Evolutionary conservation across 1,140 invertebrate species (phyloP).

Genomic region (Apis dorsata): DNA sequence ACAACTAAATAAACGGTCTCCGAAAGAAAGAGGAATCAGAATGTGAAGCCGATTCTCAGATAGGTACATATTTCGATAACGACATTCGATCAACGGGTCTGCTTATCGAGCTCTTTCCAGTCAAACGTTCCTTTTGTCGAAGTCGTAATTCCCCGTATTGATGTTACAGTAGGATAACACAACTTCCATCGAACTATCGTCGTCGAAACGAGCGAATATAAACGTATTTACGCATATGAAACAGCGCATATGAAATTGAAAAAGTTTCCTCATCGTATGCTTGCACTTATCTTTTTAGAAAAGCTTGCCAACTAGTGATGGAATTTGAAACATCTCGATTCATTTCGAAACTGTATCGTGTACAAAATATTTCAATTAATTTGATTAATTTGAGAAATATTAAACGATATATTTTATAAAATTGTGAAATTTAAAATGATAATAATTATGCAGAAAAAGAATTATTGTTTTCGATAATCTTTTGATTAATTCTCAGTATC

Average conservation of each 20-base stretch:
- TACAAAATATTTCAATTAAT: too few species aligned
- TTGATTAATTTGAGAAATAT: too few species aligned
- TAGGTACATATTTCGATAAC: background rate
- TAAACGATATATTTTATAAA: too few species aligned
- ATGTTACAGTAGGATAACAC: background rate
- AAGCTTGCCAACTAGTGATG: background rate
- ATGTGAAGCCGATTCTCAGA: background rate
- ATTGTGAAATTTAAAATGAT: too few species aligned
- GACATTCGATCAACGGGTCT: background rate
- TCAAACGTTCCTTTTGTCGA: constrained; percentile 7
- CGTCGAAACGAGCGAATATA: background rate
- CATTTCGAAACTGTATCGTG: too few species aligned
- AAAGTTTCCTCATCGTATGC: background rate
- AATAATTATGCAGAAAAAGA: too few species aligned
- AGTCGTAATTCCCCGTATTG: background rate
- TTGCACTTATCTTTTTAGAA: too few species aligned
- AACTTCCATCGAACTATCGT: background rate
- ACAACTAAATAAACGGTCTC: background rate
- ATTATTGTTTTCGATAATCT: too few species aligned
- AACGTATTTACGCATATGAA: background rate
- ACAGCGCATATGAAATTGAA: background rate
- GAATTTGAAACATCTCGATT: too few species aligned
- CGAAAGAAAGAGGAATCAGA: background rate
- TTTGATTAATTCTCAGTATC: too few species aligned
- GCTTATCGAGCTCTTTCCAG: background rate